A percentile compares a stretch with the other conserved stretches of the same genome.
These are phyloP conservation scores for Macroteleia sp. DNA, from an alignment of 2,888 invertebrate species.

Conservation along the genomic window DNA sequence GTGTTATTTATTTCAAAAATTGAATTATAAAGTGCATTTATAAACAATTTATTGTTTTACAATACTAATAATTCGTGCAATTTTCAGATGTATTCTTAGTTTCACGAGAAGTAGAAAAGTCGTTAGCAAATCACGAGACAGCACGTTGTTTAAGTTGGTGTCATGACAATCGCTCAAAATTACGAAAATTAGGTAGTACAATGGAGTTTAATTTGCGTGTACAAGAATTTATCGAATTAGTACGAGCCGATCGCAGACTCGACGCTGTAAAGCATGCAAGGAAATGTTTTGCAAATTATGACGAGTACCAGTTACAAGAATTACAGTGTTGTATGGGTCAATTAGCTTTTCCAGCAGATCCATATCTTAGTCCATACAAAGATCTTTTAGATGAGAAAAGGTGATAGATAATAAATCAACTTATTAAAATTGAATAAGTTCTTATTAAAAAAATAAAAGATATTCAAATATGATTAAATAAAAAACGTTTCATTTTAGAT, in stretches of 20 bases:
- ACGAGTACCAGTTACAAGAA: slow-evolving; percentile 93
- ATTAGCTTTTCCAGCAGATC: slow-evolving; percentile 94
- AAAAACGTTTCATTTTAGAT: slow-evolving; percentile 85
- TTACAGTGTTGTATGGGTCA: slow-evolving; percentile 98
- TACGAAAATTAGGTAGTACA: slow-evolving; percentile 96
- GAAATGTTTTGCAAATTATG: slow-evolving; percentile 94
- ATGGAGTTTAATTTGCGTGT: slow-evolving; percentile 97
- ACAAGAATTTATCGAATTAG: slow-evolving; percentile 97
- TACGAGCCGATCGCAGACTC: slow-evolving; percentile 92
- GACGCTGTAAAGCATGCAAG: slow-evolving; percentile 98
- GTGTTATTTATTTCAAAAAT: too few species aligned
- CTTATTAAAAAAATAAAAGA: too few species aligned
- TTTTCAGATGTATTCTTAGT: slow-evolving; percentile 91
- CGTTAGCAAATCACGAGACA: slow-evolving; percentile 92
- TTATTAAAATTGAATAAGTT: too few species aligned
- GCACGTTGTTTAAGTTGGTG: slow-evolving; percentile 97
- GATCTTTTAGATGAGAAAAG: slow-evolving; percentile 87
- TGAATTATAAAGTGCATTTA: too few species aligned
- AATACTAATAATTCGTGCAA: too few species aligned
- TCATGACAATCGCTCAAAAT: slow-evolving; percentile 97
- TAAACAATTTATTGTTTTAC: too few species aligned
- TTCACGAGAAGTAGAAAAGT: slow-evolving; percentile 94
- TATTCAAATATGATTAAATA: too few species aligned
- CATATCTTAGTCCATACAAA: slow-evolving; percentile 88
- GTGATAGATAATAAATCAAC: too few species aligned